Evolutionary conservation across 2,113 vertebrate genomes (phyloP), one percentile per base, ranked within the genome.

Genomic region (Amblyopsis rosae): DNA sequence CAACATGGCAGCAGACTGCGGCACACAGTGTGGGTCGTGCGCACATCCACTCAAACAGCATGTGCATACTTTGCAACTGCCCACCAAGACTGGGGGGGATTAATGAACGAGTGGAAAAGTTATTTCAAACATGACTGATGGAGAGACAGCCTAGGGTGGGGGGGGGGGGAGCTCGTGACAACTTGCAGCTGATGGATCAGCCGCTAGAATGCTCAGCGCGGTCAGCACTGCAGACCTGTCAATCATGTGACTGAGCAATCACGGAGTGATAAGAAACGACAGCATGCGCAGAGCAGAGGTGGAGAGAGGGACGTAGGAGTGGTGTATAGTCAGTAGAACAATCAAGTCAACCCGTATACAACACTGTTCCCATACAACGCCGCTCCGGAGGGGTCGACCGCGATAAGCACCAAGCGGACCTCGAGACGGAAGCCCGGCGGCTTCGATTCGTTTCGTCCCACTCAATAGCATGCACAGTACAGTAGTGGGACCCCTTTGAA

Each of bases 161-260:
- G 59, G n/a, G 41, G n/a, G n/a, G 33, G 10, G 10, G 35, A 15
- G 57, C 11, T 13, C 32, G 46, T 47, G 35, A 59, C 48, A 45
- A 61, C 16, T 8, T 71, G 70, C 63, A 59, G 57, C 35, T 59
- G 66, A 67, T 54, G 15, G 47, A 73, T 53, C 70, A 12, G 12
- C 13, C 9, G 12, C 32, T 26, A 59, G 66, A 68, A 59, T 32
- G 56, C 69, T 69, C 67, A 70, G 82, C 87, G 83, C 77, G 87
- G 86, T 78, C 66, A 82, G 80, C 77, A 50, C 85, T 87, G 86
- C 87, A 87, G 78, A 85, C 77, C 86, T 87, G 87, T 89, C 90
- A 91, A 62, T 91, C 88, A 89, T 68, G 35, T 41, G 35, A 41
- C 35, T 41, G 35, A 41, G 35, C 35, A 41, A 41, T 41, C 35